Base-by-base conservation (phyloP, 2,888 invertebrate genomes). In the Erebia epiphron region DNA sequence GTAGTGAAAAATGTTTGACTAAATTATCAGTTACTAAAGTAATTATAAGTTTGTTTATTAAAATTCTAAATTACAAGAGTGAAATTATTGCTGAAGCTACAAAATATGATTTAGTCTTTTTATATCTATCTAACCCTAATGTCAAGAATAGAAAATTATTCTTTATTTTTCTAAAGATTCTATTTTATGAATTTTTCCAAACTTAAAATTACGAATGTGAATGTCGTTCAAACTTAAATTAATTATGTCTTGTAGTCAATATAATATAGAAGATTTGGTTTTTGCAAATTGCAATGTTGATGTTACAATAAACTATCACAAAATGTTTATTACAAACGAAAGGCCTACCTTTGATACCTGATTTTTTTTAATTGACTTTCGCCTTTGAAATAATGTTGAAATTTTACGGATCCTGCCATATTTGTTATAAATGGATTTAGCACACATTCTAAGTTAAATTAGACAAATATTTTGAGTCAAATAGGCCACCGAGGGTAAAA, bases 1-100 rank as follows among this genome's bases (percentile, higher is more conserved):
- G 7, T 35, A 65, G 56, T 41, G 21, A 65, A 65, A 46, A 56
- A 43, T 67, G 68, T 57, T 70, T 68, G 64, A 73, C 67, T 68
- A 73, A 60, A 43, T 21, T 13, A 46, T 43, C 35, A 35, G 46
- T 57, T 43, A 43, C 43, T 64, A 54, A n/a, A 64, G 61, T 16
- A 43, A 10, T 46, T 54, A 54, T 10, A 54, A 54, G 54, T 54
- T 18, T 11, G 10, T 54, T 54, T 18, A 18, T n/a, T 21, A 50
- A 67, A 41, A 65, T 60, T 63, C 50, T 65, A 58, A 57, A 41
- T 60, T 60, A 69, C 54, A 60, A 43, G 50, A 2, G 49, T 46
- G 13, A 56, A 49, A 67, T 70, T 62, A 67, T 49, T 46, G 63
- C 52, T 63, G 50, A 57, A 61, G 10, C 16, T 43, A 43, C 5